A percentile compares a stretch with the other conserved stretches of the same genome.
Conservation (phyloP, 2,888 invertebrate genomes). For the Rhabditoides inermis region DNA sequence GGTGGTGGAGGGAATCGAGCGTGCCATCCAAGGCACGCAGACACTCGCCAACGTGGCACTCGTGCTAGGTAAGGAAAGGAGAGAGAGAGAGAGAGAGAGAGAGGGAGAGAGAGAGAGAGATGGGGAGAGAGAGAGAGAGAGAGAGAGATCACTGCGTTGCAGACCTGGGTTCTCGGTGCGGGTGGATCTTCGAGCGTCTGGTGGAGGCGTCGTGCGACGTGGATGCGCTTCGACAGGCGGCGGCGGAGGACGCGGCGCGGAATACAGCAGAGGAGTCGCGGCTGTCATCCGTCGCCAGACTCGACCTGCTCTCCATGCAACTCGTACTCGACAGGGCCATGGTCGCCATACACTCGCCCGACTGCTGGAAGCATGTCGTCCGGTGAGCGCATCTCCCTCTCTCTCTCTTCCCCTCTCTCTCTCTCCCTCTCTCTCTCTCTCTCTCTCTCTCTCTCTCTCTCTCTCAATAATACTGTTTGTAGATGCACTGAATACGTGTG, state of each 20-base stretch:
- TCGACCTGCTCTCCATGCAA: constrained; percentile 80
- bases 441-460: too few relatives aligned
- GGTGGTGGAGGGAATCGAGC: constrained; percentile 24
- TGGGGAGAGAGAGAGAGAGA: too few relatives aligned
- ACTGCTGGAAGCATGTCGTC: constrained; percentile 92
- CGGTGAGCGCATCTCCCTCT: too few relatives aligned
- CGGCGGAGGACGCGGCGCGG: constrained; percentile 33
- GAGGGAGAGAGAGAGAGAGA: too few relatives aligned
- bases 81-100: too few relatives aligned
- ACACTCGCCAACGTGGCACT: constrained; percentile 27
- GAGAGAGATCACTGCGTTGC: too few relatives aligned
- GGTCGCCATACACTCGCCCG: constrained; percentile 82
- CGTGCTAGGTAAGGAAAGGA: constrained; percentile 21
- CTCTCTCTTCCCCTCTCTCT: background rate
- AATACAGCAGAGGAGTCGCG: constrained; percentile 14
- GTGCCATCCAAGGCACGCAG: constrained; percentile 28
- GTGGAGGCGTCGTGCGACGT: constrained; percentile 81
- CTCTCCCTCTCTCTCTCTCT: background rate
- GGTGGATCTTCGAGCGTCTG: constrained; percentile 75
- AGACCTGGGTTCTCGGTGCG: constrained; percentile 80
- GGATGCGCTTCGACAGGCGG: constrained; percentile 51
- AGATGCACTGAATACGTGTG: constrained; percentile 83
- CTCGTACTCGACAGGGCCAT: constrained; percentile 77
- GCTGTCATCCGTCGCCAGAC: background rate
- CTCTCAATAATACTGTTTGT: too few relatives aligned